These are phyloP conservation scores for Esox niger DNA, from an alignment of 2,113 vertebrate genomes.

Conservation along the genomic window DNA sequence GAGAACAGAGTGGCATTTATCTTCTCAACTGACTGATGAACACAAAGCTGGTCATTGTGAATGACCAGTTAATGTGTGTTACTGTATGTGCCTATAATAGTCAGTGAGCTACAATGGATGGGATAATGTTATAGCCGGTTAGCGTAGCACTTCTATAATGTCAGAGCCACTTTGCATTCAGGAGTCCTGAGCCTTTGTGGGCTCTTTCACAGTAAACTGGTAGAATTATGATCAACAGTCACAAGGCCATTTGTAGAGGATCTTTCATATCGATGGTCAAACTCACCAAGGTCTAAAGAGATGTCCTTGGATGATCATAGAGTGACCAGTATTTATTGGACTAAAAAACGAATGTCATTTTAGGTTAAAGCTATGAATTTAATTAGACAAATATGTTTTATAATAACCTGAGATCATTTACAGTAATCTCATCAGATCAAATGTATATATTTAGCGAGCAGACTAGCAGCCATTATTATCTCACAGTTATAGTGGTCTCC, in stretches of 20 bases:
- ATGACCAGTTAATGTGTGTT: conserved; percentile 46
- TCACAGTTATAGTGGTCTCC: conserved; percentile 11
- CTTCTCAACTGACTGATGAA: conserved; percentile 43
- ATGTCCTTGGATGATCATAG: too few species aligned
- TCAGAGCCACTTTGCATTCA: background rate
- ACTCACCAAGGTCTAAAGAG: too few species aligned
- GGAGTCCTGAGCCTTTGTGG: background rate
- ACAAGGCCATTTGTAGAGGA: background rate
- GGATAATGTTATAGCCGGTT: conserved; percentile 4
- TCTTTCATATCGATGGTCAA: background rate
- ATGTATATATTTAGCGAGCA: background rate
- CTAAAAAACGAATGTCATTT: too few species aligned
- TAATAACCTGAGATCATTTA: background rate
- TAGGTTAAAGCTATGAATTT: too few species aligned
- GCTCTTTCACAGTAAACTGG: too few species aligned
- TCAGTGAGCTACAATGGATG: conserved; percentile 24
- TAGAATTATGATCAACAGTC: background rate
- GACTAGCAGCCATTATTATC: background rate
- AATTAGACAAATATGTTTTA: background rate
- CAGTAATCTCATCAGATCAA: background rate
- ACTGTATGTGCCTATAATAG: conserved; percentile 37
- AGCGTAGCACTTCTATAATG: background rate
- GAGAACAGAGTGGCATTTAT: conserved; percentile 74
- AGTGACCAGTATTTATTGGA: too few species aligned
- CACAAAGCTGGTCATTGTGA: conserved; percentile 68